Conservation (phyloP, 92 coral and sea anemone species). For the Ricordea florida region DNA sequence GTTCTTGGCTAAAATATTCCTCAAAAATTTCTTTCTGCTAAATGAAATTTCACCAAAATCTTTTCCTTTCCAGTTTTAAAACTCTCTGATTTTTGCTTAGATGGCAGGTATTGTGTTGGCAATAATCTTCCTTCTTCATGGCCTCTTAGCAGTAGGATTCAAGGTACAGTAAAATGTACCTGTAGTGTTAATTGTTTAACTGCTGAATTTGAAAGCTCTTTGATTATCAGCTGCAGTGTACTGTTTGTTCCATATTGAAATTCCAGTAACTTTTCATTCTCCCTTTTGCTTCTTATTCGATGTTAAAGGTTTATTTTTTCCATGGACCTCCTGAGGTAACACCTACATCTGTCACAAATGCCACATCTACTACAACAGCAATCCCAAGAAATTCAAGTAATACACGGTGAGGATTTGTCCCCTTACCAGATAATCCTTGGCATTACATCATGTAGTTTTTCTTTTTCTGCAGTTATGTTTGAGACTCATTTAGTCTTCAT, state of each 20-base stretch:
- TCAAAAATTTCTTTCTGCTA: too few relatives aligned
- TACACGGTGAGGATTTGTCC: too few relatives aligned
- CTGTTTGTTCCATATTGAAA: too few relatives aligned
- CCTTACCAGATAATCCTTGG: too few relatives aligned
- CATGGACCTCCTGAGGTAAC: conserved; percentile 76
- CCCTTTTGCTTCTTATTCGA: not conserved
- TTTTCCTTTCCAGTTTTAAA: not conserved
- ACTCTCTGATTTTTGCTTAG: conserved; percentile 32
- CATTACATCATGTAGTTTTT: too few relatives aligned
- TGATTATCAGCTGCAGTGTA: too few relatives aligned
- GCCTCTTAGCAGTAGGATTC: conserved; percentile 87
- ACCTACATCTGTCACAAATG: not conserved
- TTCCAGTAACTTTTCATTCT: not conserved
- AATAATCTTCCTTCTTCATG: conserved; percentile 75
- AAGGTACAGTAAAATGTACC: conserved; percentile 42
- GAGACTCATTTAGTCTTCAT: too few relatives aligned
- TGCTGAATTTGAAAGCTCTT: not conserved
- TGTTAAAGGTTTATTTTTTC: conserved; percentile 78
- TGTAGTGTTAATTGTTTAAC: not conserved
- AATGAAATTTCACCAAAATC: too few relatives aligned
- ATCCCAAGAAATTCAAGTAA: too few relatives aligned
- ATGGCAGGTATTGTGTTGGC: conserved; percentile 59
- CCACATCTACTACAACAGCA: conserved; percentile 2
- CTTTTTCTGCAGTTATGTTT: too few relatives aligned
- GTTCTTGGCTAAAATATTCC: not conserved